phyloP scores from a whole-genome alignment of 2,797 vertebrate genomes.

The Hirundo rustica region DNA sequence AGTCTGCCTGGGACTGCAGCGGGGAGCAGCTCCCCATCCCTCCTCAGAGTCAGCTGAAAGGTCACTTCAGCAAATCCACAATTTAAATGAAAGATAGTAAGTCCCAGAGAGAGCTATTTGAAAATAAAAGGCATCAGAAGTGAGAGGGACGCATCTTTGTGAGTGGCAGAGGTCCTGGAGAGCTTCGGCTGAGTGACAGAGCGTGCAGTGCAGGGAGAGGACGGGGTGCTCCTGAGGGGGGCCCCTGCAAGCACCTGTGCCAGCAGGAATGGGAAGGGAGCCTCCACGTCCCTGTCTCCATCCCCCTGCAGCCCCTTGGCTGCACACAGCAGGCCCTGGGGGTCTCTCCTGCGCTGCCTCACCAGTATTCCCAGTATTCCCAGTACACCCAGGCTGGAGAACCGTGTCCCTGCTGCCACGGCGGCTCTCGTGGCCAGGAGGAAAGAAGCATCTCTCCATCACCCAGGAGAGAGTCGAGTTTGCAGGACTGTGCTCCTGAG shows the following conservation, averaged over 20 bases:
- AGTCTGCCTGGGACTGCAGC: not conserved
- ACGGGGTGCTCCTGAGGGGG: not conserved
- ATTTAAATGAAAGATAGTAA: not conserved
- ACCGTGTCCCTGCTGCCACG: not conserved
- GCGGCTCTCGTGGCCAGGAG: fast-evolving
- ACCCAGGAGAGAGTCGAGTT: fast-evolving
- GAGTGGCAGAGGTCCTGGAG: not conserved
- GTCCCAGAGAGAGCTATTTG: not conserved
- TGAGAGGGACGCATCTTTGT: fast-evolving
- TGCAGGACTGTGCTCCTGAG: not conserved
- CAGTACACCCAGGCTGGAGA: no score
- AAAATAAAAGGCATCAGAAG: constrained; percentile 19
- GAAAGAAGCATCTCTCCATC: not conserved
- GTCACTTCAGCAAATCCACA: constrained; percentile 11
- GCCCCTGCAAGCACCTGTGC: not conserved
- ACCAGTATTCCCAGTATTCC: no score
- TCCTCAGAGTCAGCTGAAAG: not conserved
- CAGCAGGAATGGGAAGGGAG: not conserved
- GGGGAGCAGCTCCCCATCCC: constrained; percentile 3
- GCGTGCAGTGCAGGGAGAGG: not conserved
- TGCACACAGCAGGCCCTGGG: not conserved
- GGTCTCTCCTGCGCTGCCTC: not conserved
- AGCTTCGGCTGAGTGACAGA: not conserved
- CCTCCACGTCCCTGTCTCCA: not conserved
- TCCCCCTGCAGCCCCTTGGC: no score